Base-by-base conservation (phyloP, 2,888 invertebrate species). In the Oxyteleia sp. region DNA sequence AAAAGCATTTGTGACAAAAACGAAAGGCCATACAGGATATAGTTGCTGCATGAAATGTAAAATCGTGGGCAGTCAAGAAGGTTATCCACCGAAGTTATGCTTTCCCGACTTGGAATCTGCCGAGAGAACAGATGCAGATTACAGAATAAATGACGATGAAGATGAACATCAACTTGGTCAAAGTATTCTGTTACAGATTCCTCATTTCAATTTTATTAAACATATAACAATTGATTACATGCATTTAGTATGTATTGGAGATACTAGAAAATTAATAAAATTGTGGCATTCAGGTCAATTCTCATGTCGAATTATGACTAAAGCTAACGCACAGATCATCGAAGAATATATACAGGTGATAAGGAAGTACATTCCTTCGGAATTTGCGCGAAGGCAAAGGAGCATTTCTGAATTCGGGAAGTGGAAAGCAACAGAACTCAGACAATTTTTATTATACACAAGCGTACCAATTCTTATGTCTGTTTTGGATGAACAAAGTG, bases 401-500 rank as follows among this genome's bases (percentile, higher is more conserved):
- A 13, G 26, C 0, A 38, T 68, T 7, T 26, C 38, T 16, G 38
- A 68, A 2, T 10, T 38, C 5, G 0, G 15, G 16, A 26, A 16
- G 5, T 69, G 45, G 55, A 69, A 69, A 29, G 55, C 55, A 0
- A 59, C 26, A 10, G 49, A 78, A 59, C 38, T 45, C 1, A n/a
- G 45, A 26, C 13, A 16, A 16, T 84, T 89, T 32, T 63, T 89
- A 5, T 64, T 88, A 8, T 90, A 89, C 49, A 76, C 85, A 13
- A 89, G 89, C 7, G 85, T 87, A n/a, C 72, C 85, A 35, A 82
- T 88, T 20, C 68, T 89, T 11, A 45, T 82, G n/a, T n/a, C n/a
- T n/a, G n/a, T n/a, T n/a, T n/a, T n/a, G n/a, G n/a, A n/a, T n/a
- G n/a, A n/a, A 53, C n/a, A 43, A 13, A 51, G 68, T 20, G 47